A percentile compares a stretch with the other conserved stretches of the same genome.
phyloP scores from a whole-genome alignment of 2,113 vertebrate genomes.

The Arenaria interpres region DNA sequence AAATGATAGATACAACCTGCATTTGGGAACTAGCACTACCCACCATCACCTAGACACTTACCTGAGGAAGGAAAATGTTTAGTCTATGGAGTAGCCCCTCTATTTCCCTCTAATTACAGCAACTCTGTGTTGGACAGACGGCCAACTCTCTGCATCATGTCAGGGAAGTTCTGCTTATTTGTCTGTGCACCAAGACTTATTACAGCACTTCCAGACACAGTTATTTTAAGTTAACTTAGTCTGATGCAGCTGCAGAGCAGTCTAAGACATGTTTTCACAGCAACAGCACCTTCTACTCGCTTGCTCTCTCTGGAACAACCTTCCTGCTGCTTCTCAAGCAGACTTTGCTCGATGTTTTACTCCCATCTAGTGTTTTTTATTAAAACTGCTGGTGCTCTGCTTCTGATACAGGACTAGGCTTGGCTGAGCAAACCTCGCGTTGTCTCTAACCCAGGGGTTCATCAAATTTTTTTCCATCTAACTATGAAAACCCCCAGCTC shows the following conservation, averaged over 20 bases:
- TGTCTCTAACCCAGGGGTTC: not conserved
- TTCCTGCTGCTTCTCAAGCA: not conserved
- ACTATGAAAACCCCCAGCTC: not conserved
- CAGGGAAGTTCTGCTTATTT: not conserved
- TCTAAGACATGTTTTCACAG: not conserved
- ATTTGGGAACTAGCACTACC: not conserved
- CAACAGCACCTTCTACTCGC: conserved; percentile 1
- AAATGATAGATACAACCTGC: not conserved
- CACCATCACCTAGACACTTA: not conserved
- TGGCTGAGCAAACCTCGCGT: not conserved
- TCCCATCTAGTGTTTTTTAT: conserved; percentile 66
- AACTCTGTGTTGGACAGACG: not conserved
- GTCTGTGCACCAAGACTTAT: not conserved
- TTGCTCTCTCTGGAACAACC: not conserved
- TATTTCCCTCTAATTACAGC: not conserved
- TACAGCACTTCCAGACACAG: conserved; percentile 13
- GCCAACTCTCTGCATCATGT: not conserved
- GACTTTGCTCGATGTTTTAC: conserved; percentile 41
- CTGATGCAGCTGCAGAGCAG: not conserved
- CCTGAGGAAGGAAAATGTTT: not conserved
- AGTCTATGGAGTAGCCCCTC: not conserved
- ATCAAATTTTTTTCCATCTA: not conserved
- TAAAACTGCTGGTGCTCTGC: conserved; percentile 38
- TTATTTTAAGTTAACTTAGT: not conserved
- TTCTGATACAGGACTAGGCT: not conserved